Evolutionary conservation across 1,140 invertebrate species (phyloP).

Genomic region (Chlorops oryzae): DNA sequence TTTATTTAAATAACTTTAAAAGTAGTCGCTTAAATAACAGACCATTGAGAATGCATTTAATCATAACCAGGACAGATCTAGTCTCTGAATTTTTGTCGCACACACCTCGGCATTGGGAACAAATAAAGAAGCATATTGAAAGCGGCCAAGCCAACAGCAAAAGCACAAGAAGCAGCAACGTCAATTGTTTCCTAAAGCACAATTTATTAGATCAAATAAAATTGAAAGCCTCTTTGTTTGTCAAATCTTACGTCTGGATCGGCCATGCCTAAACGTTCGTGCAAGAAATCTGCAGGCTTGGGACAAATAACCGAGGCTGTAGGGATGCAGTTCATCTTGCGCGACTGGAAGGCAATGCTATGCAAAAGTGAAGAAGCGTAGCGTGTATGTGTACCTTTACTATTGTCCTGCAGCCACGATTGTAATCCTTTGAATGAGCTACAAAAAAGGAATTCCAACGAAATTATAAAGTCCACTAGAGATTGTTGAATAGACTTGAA

Average conservation of each 20-base stretch:
- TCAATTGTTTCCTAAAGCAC: conserved; percentile 49
- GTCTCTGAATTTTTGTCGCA: conserved; percentile 85
- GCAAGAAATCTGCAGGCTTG: conserved; percentile 40
- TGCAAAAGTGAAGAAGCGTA: conserved; percentile 69
- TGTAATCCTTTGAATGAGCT: conserved; percentile 65
- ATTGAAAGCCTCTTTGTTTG: conserved; percentile 30
- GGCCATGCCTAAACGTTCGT: conserved; percentile 43
- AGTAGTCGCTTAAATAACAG: too few species aligned
- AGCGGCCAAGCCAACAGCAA: conserved; percentile 71
- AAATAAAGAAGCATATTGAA: conserved; percentile 81
- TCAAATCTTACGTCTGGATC: conserved; percentile 42
- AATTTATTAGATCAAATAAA: conserved; percentile 35
- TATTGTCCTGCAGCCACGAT: conserved; percentile 74
- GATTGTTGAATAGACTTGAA: too few species aligned
- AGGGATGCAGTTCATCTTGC: conserved; percentile 37
- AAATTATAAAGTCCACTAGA: neutral
- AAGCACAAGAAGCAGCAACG: conserved; percentile 76
- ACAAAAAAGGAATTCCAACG: conserved; percentile 7
- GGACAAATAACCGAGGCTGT: conserved; percentile 44
- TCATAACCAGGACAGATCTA: conserved; percentile 48
- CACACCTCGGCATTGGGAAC: conserved; percentile 75
- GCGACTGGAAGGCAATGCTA: conserved; percentile 57
- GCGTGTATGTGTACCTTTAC: conserved; percentile 67
- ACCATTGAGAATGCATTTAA: too few species aligned
- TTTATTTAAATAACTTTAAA: too few species aligned